A percentile compares a stretch with the other conserved stretches of the same genome.
Evolutionary conservation across 2,113 vertebrate genomes (phyloP).

Genomic region (Larimichthys crocea): DNA sequence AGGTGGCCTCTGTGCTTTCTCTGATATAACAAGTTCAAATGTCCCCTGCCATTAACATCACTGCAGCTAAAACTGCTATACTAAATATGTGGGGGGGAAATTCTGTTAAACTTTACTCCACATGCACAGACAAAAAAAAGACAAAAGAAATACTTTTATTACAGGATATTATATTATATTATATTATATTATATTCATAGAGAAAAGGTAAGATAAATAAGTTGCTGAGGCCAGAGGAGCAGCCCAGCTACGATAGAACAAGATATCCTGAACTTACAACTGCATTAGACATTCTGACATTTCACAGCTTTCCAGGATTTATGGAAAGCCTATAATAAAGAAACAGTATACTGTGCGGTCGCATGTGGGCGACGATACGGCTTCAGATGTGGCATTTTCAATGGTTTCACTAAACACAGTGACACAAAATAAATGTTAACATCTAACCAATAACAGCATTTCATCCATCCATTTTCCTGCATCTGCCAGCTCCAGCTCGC

Average conservation of each 20-base stretch:
- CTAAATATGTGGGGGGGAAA: background rate
- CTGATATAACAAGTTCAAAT: background rate
- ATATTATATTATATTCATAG: too few relatives aligned
- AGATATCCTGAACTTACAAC: background rate
- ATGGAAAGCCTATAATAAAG: background rate
- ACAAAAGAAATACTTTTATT: background rate
- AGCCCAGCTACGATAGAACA: background rate
- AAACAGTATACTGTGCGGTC: background rate
- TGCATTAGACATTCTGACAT: background rate
- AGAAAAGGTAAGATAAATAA: background rate
- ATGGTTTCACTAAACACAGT: background rate
- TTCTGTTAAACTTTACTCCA: background rate
- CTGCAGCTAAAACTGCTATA: background rate
- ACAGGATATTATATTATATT: too few relatives aligned
- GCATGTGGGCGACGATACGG: background rate
- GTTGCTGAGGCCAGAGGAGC: background rate
- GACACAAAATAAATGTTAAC: background rate
- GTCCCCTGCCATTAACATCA: background rate
- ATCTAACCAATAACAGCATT: slow-evolving; percentile 81
- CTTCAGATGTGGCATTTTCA: background rate
- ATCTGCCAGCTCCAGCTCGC: slow-evolving; percentile 61
- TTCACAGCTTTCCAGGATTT: background rate
- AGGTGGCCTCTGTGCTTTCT: background rate
- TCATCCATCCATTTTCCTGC: slow-evolving; percentile 83
- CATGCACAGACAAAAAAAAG: background rate